A percentile compares a stretch with the other conserved stretches of the same genome.
phyloP scores from a whole-genome alignment of 2,113 vertebrate species.

The Dicentrarchus labrax region DNA sequence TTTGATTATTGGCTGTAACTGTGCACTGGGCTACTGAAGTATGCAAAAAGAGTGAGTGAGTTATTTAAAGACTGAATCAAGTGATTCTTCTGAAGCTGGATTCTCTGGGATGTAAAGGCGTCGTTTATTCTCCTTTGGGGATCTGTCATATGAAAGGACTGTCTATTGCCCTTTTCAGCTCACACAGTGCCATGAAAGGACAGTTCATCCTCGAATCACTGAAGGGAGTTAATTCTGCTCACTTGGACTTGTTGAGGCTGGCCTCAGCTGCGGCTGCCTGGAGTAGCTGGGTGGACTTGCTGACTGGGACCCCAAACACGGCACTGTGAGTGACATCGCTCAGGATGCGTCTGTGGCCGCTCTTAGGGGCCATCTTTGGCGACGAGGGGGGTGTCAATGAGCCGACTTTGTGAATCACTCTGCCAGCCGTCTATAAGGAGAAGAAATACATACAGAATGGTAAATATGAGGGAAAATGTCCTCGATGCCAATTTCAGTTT shows the following conservation, averaged over 20 bases:
- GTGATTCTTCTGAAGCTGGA: constrained; percentile 29
- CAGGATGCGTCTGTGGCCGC: constrained; percentile 94
- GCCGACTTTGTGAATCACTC: constrained; percentile 87
- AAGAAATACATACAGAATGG: neutral
- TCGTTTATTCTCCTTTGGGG: constrained; percentile 50
- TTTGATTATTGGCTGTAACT: neutral
- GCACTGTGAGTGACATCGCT: constrained; percentile 98
- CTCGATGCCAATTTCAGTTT: neutral
- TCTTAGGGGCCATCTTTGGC: constrained; percentile 92
- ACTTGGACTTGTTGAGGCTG: constrained; percentile 99
- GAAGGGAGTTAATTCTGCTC: constrained; percentile 75
- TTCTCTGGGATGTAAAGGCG: constrained; percentile 52
- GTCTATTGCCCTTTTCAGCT: constrained; percentile 50
- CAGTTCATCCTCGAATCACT: constrained; percentile 58
- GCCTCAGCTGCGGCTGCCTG: constrained; percentile 97
- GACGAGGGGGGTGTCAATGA: constrained; percentile 97
- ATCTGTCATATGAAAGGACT: constrained; percentile 68
- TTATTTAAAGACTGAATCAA: constrained; percentile 63
- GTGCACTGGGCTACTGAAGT: constrained; percentile 26
- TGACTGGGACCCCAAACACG: constrained; percentile 96
- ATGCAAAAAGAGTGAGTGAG: constrained; percentile 45
- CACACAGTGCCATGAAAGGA: constrained; percentile 64
- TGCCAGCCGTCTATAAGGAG: constrained; percentile 47
- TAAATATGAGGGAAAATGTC: constrained; percentile 4
- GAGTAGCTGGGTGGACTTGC: constrained; percentile 97